Evolutionary conservation across 1,140 invertebrate species (phyloP), one percentile per base, ranked within the genome.

Genomic region (Drosophila parabipectinata): DNA sequence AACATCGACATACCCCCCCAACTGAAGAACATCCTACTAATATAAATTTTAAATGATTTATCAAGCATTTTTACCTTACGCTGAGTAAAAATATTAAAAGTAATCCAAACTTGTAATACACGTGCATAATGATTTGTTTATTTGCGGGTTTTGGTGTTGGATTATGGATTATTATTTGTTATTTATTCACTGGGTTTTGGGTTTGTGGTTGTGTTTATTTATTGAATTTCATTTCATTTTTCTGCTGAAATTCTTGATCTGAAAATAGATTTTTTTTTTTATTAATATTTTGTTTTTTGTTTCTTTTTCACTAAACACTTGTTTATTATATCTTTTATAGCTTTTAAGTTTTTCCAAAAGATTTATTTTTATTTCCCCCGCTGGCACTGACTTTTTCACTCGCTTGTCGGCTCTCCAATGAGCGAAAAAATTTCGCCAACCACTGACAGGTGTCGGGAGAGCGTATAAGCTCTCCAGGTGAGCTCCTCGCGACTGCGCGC

Each of bases 81-180:
- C 82, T 90, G 63, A 91, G 77, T 60, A 91, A 61, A 77, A 91
- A 90, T 74, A 91, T 91, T 48, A 91, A 61, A 34, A 91, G 71
- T 82, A 91, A 77, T 88, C 90, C 90, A 61, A 91, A 91, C 76
- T 91, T 91, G 73, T 85, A 91, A 74, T 87, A 87, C 67, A 87
- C 83, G 57, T 83, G 83, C 83, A 87, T 87, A 58, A 68, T 88
- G 47, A 47, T 47, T 50, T 57, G 52, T 39, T 63, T 62, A 47
- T 21, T 24, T 44, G 39, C 6, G 32, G 32, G 44, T 15, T 30
- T 47, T 45, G 34, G 64, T 45, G 39, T 57, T 57, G 53, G 14
- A 21, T 60, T 14, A 18, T 44, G 14, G 6, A 44, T 44, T 37
- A 37, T 37, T 14, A 44, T 44, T 44, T 78, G 55, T 48, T 53